A percentile compares a stretch with the other conserved stretches of the same genome.
Conservation (phyloP, 2,888 invertebrate species). For the Leucoma salicis region DNA sequence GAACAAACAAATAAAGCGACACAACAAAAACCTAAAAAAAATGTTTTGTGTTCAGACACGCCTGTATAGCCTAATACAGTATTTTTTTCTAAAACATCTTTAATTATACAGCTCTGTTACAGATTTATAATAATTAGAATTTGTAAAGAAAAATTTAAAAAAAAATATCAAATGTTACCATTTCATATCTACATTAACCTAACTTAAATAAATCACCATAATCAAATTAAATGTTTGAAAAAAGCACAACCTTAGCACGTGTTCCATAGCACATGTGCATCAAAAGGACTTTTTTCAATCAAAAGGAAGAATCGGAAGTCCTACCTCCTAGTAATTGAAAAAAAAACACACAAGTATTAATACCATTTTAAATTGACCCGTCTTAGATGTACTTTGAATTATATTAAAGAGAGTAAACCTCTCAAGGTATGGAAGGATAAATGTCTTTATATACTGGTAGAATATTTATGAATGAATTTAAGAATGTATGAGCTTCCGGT, state of each 20-base stretch:
- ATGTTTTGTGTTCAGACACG: too few relatives aligned
- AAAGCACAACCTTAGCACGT: constrained; percentile 48
- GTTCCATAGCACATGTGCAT: constrained; percentile 42
- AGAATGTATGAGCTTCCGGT: constrained; percentile 30
- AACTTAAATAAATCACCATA: constrained; percentile 26
- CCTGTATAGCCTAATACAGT: too few relatives aligned
- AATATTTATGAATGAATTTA: constrained; percentile 23
- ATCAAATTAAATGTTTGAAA: constrained; percentile 35
- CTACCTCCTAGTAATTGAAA: constrained; percentile 25
- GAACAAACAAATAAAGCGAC: too few relatives aligned
- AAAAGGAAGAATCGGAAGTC: constrained; percentile 52
- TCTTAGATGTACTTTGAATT: constrained; percentile 10
- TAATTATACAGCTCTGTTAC: too few relatives aligned
- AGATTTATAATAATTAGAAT: too few relatives aligned
- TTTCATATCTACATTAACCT: constrained; percentile 26
- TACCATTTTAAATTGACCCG: constrained; percentile 17
- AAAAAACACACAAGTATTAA: constrained; percentile 18
- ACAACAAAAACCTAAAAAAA: too few relatives aligned
- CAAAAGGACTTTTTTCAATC: constrained; percentile 37
- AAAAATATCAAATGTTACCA: neutral
- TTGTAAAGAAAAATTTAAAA: too few relatives aligned
- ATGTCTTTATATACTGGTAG: constrained; percentile 9
- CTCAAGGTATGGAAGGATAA: neutral
- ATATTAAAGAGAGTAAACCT: neutral
- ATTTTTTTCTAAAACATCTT: too few relatives aligned